A percentile compares a stretch with the other conserved stretches of the same genome.
These are phyloP conservation scores for Streptopelia turtur DNA, from an alignment of 2,797 vertebrate genomes.

Conservation along the genomic window DNA sequence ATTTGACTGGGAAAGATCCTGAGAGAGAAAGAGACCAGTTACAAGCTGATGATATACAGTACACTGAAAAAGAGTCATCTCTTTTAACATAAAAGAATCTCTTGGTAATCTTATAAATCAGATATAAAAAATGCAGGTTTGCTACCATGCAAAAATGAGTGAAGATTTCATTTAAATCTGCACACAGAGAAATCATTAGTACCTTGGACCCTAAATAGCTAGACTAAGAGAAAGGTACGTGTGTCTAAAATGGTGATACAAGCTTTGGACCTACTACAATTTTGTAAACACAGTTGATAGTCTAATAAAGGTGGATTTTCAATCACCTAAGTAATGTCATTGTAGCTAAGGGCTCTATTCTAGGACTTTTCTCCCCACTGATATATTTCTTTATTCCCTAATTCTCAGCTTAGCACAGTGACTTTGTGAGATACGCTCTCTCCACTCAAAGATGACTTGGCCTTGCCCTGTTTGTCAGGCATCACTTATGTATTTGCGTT, in stretches of 20 bases:
- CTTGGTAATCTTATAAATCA: slow-evolving; percentile 78
- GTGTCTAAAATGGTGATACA: slow-evolving; percentile 41
- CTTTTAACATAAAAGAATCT: slow-evolving; percentile 84
- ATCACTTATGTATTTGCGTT: neutral
- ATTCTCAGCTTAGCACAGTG: slow-evolving; percentile 27
- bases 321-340: slow-evolving; percentile 21
- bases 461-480: neutral
- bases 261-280: slow-evolving; percentile 68
- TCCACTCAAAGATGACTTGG: neutral
- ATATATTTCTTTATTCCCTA: neutral
- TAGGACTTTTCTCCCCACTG: neutral
- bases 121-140: slow-evolving; percentile 74
- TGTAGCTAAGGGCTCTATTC: slow-evolving; percentile 55
- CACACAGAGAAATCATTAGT: slow-evolving; percentile 67
- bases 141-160: slow-evolving; percentile 76
- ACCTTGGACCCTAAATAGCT: slow-evolving; percentile 66
- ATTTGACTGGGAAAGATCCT: slow-evolving; percentile 81
- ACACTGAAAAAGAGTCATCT: slow-evolving; percentile 76
- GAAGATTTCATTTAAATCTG: slow-evolving; percentile 73
- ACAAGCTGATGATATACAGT: slow-evolving; percentile 76
- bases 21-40: slow-evolving; percentile 78
- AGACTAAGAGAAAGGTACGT: slow-evolving; percentile 66
- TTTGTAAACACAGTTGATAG: slow-evolving; percentile 64
- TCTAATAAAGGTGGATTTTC: slow-evolving; percentile 35
- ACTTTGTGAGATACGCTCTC: neutral